phyloP scores from a whole-genome alignment of 1,140 invertebrate genomes.

The Amyelois transitella region DNA sequence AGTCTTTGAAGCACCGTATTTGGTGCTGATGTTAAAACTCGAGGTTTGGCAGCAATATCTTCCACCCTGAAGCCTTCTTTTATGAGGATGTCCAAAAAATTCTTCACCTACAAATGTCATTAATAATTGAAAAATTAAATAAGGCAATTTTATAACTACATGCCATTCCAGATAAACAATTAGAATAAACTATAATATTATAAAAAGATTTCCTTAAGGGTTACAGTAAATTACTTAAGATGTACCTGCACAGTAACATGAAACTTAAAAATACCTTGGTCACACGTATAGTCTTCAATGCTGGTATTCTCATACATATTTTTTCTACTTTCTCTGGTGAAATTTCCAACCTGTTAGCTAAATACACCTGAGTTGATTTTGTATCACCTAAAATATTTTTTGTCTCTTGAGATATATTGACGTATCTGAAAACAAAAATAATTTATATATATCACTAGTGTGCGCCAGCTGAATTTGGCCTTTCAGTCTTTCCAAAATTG shows the following conservation, averaged over 20 bases:
- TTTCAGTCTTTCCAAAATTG: too few species aligned
- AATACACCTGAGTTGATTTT: conserved; percentile 52
- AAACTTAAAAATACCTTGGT: conserved; percentile 5
- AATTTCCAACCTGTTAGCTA: conserved; percentile 56
- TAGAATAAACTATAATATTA: too few species aligned
- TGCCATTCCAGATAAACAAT: too few species aligned
- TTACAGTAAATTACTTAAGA: too few species aligned
- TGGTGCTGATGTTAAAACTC: conserved; percentile 58
- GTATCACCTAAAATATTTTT: conserved; percentile 58
- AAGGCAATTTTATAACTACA: neutral
- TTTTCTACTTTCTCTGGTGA: conserved; percentile 47
- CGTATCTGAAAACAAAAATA: conserved; percentile 40
- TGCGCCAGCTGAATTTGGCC: too few species aligned
- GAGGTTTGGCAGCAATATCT: conserved; percentile 57
- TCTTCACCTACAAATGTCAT: conserved; percentile 61
- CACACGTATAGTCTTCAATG: conserved; percentile 23
- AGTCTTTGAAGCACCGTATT: conserved; percentile 57
- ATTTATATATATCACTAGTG: too few species aligned
- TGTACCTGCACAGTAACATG: neutral
- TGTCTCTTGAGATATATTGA: conserved; percentile 51
- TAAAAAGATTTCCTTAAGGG: too few species aligned
- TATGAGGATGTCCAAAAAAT: conserved; percentile 60
- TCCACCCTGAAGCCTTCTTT: conserved; percentile 52
- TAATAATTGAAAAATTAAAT: conserved; percentile 36
- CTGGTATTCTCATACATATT: conserved; percentile 56